These are phyloP conservation scores for Sipunculus nudus DNA, from an alignment of 2,888 invertebrate genomes.

Conservation along the genomic window DNA sequence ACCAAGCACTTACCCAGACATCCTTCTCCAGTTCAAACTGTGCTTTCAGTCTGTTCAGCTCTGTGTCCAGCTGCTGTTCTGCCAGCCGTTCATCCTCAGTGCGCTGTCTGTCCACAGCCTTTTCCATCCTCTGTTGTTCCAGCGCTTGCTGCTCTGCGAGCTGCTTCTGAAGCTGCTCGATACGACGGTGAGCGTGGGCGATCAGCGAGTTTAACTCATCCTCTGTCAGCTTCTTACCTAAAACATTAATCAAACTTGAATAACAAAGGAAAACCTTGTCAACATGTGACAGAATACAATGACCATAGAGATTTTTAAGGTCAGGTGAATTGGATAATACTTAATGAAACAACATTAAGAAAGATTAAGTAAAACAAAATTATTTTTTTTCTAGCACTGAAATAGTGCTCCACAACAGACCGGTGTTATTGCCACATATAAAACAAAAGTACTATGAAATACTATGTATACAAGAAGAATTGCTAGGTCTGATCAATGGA, in stretches of 20 bases:
- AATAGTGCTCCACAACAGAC: too few species aligned
- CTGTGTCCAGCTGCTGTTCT: conserved; percentile 73
- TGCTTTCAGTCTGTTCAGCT: conserved; percentile 76
- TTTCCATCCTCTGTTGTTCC: conserved; percentile 70
- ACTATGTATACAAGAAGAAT: too few species aligned
- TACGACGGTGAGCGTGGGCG: conserved; percentile 80
- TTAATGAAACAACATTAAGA: not conserved
- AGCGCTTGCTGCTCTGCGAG: conserved; percentile 75
- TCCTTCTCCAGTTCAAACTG: conserved; percentile 77
- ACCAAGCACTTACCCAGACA: conserved; percentile 67
- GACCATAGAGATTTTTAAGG: too few species aligned
- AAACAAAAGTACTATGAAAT: too few species aligned
- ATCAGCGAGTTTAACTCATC: conserved; percentile 82
- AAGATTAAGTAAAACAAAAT: too few species aligned
- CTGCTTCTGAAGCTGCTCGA: conserved; percentile 81
- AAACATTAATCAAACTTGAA: not conserved
- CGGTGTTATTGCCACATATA: too few species aligned
- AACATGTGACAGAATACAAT: too few species aligned
- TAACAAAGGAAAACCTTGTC: too few species aligned
- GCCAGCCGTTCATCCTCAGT: conserved; percentile 71
- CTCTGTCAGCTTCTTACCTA: conserved; percentile 70
- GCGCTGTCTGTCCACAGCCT: conserved; percentile 74
- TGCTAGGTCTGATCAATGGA: too few species aligned
- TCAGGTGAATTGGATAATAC: too few species aligned
- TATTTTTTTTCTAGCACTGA: too few species aligned